phyloP scores from a whole-genome alignment of 2,888 invertebrate species.

The Acleris literana region DNA sequence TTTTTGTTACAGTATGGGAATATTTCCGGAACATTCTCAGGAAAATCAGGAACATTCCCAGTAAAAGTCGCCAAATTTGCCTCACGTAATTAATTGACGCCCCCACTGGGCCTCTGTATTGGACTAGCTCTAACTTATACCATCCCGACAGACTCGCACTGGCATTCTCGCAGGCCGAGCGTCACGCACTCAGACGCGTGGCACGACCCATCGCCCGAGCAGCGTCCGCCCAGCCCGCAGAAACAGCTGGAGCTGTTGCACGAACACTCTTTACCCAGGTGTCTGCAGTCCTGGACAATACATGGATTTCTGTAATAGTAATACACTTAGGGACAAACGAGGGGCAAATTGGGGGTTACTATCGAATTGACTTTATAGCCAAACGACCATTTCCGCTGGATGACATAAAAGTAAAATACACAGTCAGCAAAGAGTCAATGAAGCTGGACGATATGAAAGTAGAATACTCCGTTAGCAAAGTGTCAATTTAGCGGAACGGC shows the following conservation, averaged over 20 bases:
- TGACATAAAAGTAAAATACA: too few species aligned
- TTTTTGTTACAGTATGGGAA: not conserved
- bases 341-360: too few species aligned
- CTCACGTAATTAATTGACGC: too few species aligned
- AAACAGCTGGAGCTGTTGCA: conserved; percentile 57
- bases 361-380: too few species aligned
- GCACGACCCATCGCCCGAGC: conserved; percentile 65
- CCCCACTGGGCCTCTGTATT: not conserved
- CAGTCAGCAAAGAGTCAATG: too few species aligned
- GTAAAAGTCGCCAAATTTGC: too few species aligned
- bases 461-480: too few species aligned
- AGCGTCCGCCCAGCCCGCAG: conserved; percentile 77
- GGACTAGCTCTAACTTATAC: conserved; percentile 36
- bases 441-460: too few species aligned
- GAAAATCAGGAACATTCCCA: not conserved
- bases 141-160: conserved; percentile 54
- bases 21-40: not conserved
- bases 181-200: conserved; percentile 77
- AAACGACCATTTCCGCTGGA: too few species aligned
- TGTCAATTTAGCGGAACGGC: too few species aligned
- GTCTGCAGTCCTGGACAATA: conserved; percentile 64
- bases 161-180: conserved; percentile 73
- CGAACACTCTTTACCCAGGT: conserved; percentile 62
- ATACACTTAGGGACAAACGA: too few species aligned
- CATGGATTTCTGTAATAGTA: not conserved